Percentiles rank a stretch among this genome's conserved stretches.
Evolutionary conservation across 2,888 invertebrate species (phyloP).

Genomic region (Caenorhabditis panamensis): DNA sequence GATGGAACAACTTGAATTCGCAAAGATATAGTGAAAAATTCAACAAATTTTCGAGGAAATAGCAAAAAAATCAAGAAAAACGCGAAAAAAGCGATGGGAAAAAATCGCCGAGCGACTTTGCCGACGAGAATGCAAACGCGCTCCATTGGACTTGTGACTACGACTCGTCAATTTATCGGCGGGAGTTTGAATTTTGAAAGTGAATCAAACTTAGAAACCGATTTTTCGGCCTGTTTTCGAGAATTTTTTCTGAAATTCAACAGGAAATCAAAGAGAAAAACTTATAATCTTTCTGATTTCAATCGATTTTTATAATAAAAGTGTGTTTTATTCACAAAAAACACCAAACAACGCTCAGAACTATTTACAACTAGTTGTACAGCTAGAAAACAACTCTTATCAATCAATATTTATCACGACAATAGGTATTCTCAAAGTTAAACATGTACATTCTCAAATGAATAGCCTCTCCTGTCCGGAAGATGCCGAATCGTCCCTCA

Average conservation of each 20-base stretch:
- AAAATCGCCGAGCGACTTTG: neutral
- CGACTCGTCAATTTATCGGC: neutral
- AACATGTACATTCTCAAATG: conserved; percentile 43
- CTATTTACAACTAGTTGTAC: no score
- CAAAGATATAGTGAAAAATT: neutral
- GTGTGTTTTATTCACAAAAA: no score
- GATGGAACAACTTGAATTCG: neutral
- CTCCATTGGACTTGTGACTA: conserved; percentile 4
- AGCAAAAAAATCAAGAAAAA: neutral
- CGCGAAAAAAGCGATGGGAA: neutral
- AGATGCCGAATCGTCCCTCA: conserved; percentile 37
- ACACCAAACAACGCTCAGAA: no score
- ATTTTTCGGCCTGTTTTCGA: no score
- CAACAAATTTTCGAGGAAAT: no score
- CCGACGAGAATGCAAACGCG: conserved; percentile 2
- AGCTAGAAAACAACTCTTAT: no score
- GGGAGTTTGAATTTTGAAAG: neutral
- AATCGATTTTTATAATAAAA: no score
- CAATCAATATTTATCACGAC: conserved; percentile 45
- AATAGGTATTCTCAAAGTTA: conserved; percentile 43
- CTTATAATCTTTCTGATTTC: no score
- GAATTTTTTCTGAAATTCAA: no score
- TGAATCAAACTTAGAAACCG: no score
- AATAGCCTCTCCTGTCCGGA: conserved; percentile 18
- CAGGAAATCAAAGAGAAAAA: no score